Base-by-base conservation (phyloP, 2,888 invertebrate genomes). In the Buathra laborator region DNA sequence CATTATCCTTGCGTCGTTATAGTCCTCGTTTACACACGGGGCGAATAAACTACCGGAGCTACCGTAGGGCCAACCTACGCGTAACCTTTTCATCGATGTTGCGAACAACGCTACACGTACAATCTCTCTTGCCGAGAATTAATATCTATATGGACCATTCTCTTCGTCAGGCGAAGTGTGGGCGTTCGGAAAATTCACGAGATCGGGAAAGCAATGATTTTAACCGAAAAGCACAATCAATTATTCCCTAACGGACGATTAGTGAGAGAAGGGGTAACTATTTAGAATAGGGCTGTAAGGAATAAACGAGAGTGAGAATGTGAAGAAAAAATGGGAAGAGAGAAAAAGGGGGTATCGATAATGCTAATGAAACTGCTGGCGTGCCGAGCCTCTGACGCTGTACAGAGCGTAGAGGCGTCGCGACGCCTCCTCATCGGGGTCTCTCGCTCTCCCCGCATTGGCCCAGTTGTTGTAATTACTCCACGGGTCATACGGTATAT, bases 401-500 rank as follows among this genome's bases (percentile, higher is more conserved):
- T 71, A 62, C 29, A 29, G 71, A 76, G 71, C 70, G 70, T 64
- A 19, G 53, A 24, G 14, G 62, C 68, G 78, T 70, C 70, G 77
- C 67, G 48, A 66, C 44, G 46, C 62, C 77, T 74, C 68, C 48
- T 66, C 76, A 70, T 75, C 70, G 66, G 37, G 68, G 37, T 84
- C 81, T 72, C 81, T 81, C 68, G 81, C 79, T 79, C 82, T 80
- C 76, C 37, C 76, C 76, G 67, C 82, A 85, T 76, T 85, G 85
- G 82, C 85, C 85, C 85, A 85, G 85, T 85, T 85, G 85, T 85
- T 82, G 82, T 82, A 82, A 85, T 85, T 85, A 85, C 82, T 85
- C 82, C 66, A 76, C 82, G 79, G 85, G 85, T 86, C 86, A 82
- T 85, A 82, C 85, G 75, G 16, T 59, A 70, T 53, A 51, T 62